A percentile compares a stretch with the other conserved stretches of the same genome.
These are phyloP conservation scores for Microcebus griseorufus DNA, from an alignment of 2,113 vertebrate genomes.

Conservation along the genomic window DNA sequence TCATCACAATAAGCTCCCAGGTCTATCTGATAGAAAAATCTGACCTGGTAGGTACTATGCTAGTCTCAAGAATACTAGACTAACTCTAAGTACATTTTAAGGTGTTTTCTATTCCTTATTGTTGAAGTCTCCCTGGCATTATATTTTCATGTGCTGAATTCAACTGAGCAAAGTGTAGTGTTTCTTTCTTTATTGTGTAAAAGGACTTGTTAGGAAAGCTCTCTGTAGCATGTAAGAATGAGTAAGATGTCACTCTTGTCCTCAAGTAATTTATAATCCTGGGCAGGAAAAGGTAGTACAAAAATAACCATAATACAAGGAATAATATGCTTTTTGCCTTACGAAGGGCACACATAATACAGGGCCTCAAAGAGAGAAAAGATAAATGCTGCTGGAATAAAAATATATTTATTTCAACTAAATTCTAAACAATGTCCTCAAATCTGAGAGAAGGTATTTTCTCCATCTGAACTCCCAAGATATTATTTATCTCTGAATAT, in stretches of 20 bases:
- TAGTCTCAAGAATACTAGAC: not conserved
- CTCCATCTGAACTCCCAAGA: not conserved
- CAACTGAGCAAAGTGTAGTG: not conserved
- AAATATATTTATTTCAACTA: not conserved
- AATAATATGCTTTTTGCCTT: not conserved
- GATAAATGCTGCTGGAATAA: not conserved
- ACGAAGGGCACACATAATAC: not conserved
- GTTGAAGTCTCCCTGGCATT: not conserved
- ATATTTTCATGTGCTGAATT: slow-evolving; percentile 33
- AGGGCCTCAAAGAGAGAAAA: not conserved
- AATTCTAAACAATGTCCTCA: not conserved
- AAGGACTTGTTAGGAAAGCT: not conserved
- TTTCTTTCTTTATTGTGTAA: not conserved
- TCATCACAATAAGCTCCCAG: not conserved
- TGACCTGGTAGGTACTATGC: not conserved
- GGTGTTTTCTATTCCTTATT: not conserved
- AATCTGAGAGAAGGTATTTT: not conserved
- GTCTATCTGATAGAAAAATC: not conserved
- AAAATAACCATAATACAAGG: not conserved
- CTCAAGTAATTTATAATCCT: not conserved
- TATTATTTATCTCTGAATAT: not conserved
- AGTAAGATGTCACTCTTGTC: not conserved
- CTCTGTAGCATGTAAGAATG: not conserved
- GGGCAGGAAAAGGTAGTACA: not conserved
- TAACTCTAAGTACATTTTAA: not conserved